Conservation (phyloP, 2,888 invertebrate genomes). For the Hydraecia micacea region DNA sequence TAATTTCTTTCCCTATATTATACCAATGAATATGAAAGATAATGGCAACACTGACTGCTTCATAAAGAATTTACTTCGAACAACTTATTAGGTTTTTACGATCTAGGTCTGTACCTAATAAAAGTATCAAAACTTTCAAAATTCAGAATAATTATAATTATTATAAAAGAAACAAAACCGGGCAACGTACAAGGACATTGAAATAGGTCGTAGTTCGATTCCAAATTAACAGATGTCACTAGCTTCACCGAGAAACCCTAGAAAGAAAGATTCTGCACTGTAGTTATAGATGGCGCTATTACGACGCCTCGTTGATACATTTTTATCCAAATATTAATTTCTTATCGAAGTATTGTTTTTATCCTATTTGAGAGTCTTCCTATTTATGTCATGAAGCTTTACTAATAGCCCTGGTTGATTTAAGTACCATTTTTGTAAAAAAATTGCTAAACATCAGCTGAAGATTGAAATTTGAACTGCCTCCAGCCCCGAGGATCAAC, state of each 20-base stretch:
- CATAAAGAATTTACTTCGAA: background rate
- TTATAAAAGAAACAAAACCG: background rate
- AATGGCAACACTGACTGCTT: slow-evolving; percentile 18
- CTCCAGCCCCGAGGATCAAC: background rate
- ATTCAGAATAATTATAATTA: too few relatives aligned
- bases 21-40: background rate
- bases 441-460: background rate
- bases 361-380: background rate
- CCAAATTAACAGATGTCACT: slow-evolving; percentile 12
- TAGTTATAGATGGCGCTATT: slow-evolving; percentile 14
- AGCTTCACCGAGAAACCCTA: background rate
- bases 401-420: background rate
- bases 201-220: background rate
- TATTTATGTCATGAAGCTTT: background rate
- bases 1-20: background rate
- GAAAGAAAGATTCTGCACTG: background rate
- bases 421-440: background rate
- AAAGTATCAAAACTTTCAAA: background rate
- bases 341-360: background rate
- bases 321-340: too few relatives aligned
- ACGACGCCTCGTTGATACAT: background rate
- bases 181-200: background rate
- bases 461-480: background rate
- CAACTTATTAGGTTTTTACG: too few relatives aligned
- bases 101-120: background rate